A percentile compares a stretch with the other conserved stretches of the same genome.
Conservation (phyloP, 2,888 invertebrate genomes). For the Apotomis capreana region DNA sequence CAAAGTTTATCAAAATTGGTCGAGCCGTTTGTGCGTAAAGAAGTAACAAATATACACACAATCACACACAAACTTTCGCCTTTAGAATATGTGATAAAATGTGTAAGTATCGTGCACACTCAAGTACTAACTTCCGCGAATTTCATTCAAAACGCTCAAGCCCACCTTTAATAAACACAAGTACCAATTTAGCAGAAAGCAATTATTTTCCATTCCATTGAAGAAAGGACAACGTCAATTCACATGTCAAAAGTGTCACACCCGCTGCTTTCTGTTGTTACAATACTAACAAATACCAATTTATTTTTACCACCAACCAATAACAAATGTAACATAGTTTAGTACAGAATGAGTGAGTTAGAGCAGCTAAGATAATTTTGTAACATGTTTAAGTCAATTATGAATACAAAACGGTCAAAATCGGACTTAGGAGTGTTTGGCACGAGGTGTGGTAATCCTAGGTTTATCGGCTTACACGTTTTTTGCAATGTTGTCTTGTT, state of each 20-base stretch:
- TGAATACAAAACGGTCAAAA: conserved; percentile 38
- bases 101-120: background rate
- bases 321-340: background rate
- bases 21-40: no score
- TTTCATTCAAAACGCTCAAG: conserved; percentile 29
- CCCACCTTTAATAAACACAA: conserved; percentile 38
- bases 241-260: conserved; percentile 36
- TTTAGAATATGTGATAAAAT: background rate
- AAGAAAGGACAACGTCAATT: conserved; percentile 39
- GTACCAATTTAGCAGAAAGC: conserved; percentile 34
- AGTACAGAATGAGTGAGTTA: background rate
- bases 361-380: conserved; percentile 8
- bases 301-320: conserved; percentile 4
- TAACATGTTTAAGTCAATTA: conserved; percentile 40
- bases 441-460: conserved; percentile 40
- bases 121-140: conserved; percentile 16
- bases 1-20: no score
- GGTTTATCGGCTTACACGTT: conserved; percentile 34
- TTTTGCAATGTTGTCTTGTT: conserved; percentile 24
- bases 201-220: conserved; percentile 38
- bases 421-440: conserved; percentile 37
- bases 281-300: conserved; percentile 13
- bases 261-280: conserved; percentile 33
- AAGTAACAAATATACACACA: no score
- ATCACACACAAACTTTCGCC: no score